Evolutionary conservation across 2,113 vertebrate species (phyloP).

Genomic region (Lophura nycthemera): DNA sequence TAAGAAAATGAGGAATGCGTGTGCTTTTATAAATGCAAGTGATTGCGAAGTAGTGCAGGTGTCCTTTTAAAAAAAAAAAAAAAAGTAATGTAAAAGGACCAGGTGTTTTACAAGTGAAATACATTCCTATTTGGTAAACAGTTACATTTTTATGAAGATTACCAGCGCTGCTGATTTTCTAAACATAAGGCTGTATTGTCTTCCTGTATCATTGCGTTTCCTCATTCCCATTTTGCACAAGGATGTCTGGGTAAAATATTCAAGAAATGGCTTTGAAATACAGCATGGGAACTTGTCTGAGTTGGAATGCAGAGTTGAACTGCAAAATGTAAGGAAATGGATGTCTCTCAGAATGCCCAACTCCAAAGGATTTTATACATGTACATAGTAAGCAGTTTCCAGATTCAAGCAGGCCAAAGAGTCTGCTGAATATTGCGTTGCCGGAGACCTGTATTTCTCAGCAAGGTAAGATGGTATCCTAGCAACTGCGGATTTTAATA

Average conservation of each 20-base stretch:
- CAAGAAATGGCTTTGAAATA: slow-evolving; percentile 67
- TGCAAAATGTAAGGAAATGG: slow-evolving; percentile 65
- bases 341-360: slow-evolving; percentile 62
- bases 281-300: slow-evolving; percentile 47
- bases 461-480: slow-evolving; percentile 79
- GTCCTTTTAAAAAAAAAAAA: slow-evolving; percentile 16
- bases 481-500: slow-evolving; percentile 63
- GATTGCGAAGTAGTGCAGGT: slow-evolving; percentile 62
- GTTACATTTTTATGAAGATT: slow-evolving; percentile 67
- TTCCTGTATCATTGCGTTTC: slow-evolving; percentile 61
- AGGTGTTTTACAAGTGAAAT: slow-evolving; percentile 71
- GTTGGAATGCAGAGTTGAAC: slow-evolving; percentile 61
- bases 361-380: slow-evolving; percentile 64
- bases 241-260: slow-evolving; percentile 38
- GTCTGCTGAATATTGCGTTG: slow-evolving; percentile 75
- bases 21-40: slow-evolving; percentile 69
- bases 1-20: slow-evolving; percentile 66
- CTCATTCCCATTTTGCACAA: slow-evolving; percentile 56
- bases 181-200: slow-evolving; percentile 71
- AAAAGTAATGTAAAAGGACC: not conserved
- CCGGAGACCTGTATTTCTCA: slow-evolving; percentile 78
- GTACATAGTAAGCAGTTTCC: slow-evolving; percentile 61
- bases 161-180: slow-evolving; percentile 69
- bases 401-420: slow-evolving; percentile 76
- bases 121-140: slow-evolving; percentile 71